Conservation (phyloP, 2,888 invertebrate species). For the Meta bourneti region DNA sequence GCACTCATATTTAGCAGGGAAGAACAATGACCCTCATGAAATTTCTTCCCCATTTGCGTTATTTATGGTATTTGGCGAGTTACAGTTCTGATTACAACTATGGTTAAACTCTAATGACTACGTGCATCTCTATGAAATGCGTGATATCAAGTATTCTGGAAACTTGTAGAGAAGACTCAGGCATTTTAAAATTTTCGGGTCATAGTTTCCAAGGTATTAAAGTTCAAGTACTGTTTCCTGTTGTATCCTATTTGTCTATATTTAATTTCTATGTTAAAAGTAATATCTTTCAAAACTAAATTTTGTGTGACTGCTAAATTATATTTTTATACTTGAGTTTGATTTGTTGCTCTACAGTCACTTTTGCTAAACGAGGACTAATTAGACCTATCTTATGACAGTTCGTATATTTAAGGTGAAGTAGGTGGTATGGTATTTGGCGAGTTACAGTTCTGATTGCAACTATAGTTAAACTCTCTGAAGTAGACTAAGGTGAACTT, state of each 20-base stretch:
- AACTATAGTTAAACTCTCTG: not conserved
- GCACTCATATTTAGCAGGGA: not conserved
- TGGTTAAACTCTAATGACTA: not conserved
- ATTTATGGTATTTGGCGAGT: not conserved
- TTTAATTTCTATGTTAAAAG: too few species aligned
- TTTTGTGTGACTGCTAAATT: too few species aligned
- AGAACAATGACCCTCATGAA: conserved; percentile 12
- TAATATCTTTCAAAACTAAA: too few species aligned
- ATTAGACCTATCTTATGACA: too few species aligned
- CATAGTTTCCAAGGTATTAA: not conserved
- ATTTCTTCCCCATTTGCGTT: conserved; percentile 3
- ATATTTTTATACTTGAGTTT: too few species aligned
- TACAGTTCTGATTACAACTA: not conserved
- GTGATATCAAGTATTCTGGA: not conserved
- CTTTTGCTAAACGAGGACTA: too few species aligned
- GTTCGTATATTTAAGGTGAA: too few species aligned
- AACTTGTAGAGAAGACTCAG: not conserved
- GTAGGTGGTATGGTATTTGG: not conserved
- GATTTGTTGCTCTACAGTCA: too few species aligned
- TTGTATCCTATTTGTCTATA: too few species aligned
- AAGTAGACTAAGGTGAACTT: too few species aligned
- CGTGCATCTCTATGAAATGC: not conserved
- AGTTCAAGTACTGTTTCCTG: not conserved
- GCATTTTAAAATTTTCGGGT: not conserved
- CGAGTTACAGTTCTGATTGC: not conserved